phyloP scores from a whole-genome alignment of 2,888 invertebrate species.

The Tholera decimalis region DNA sequence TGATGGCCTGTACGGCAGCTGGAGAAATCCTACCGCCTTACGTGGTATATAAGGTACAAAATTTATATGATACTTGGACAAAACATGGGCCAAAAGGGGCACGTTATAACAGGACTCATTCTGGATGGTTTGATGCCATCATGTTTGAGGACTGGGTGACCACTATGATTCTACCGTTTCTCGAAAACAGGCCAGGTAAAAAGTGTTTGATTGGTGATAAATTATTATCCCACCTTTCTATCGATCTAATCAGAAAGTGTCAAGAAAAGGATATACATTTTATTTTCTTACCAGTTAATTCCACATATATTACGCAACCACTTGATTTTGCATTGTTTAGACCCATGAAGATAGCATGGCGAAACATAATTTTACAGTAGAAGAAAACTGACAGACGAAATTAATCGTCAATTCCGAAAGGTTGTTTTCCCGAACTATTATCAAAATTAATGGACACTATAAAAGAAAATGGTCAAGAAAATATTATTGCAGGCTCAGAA shows the following conservation, averaged over 20 bases:
- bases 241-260: slow-evolving; percentile 35
- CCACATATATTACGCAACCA: slow-evolving; percentile 56
- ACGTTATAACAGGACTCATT: slow-evolving; percentile 74
- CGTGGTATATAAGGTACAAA: slow-evolving; percentile 77
- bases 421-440: too few relatives aligned
- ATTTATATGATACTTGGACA: slow-evolving; percentile 68
- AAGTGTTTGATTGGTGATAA: too few relatives aligned
- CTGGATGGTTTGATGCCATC: slow-evolving; percentile 74
- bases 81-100: slow-evolving; percentile 66
- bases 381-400: too few relatives aligned
- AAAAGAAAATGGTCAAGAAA: too few relatives aligned
- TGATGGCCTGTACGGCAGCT: slow-evolving; percentile 73
- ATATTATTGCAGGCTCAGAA: too few relatives aligned
- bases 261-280: slow-evolving; percentile 49
- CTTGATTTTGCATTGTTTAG: too few relatives aligned
- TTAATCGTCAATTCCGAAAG: too few relatives aligned
- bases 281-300: slow-evolving; percentile 52
- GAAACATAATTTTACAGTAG: too few relatives aligned
- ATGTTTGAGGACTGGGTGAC: slow-evolving; percentile 72
- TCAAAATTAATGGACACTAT: too few relatives aligned
- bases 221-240: slow-evolving; percentile 38
- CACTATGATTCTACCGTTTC: too few relatives aligned
- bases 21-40: slow-evolving; percentile 76
- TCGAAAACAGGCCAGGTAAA: too few relatives aligned
- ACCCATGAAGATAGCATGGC: too few relatives aligned